Conservation (phyloP, 1,140 invertebrate genomes). For the Zelostemma sp. region DNA sequence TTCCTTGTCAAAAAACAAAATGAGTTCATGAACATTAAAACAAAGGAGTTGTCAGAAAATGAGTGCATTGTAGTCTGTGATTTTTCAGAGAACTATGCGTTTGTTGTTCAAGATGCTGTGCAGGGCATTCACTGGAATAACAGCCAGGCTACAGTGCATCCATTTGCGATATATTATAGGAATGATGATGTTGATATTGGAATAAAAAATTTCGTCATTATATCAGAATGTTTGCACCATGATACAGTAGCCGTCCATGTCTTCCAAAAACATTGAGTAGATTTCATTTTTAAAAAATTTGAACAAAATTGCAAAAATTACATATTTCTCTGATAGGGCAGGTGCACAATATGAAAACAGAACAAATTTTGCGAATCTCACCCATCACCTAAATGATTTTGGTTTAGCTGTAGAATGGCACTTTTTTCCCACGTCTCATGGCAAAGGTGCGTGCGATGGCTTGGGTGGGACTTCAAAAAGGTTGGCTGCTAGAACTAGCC, state of each 20-base stretch:
- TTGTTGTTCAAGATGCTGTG: constrained; percentile 22
- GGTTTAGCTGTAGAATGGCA: constrained; percentile 37
- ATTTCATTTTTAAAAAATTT: constrained; percentile 21
- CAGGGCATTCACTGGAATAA: constrained; percentile 46
- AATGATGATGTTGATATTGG: constrained; percentile 14
- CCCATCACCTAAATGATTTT: not conserved
- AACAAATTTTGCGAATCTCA: constrained; percentile 34
- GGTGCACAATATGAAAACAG: constrained; percentile 38
- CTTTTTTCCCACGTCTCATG: constrained; percentile 57
- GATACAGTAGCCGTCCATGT: too few species aligned
- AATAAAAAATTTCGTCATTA: constrained; percentile 31
- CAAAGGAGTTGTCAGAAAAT: too few species aligned
- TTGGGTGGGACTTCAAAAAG: constrained; percentile 30
- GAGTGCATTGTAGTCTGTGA: too few species aligned
- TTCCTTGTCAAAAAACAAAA: too few species aligned
- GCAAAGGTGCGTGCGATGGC: constrained; percentile 56
- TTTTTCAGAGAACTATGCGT: too few species aligned
- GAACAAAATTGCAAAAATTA: not conserved
- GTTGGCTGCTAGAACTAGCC: constrained; percentile 31
- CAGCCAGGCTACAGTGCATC: constrained; percentile 51
- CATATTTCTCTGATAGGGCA: constrained; percentile 26
- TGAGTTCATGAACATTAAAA: too few species aligned
- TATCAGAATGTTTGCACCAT: too few species aligned
- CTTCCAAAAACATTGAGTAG: constrained; percentile 26
- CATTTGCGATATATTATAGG: constrained; percentile 40